Percentiles rank a stretch among this genome's conserved stretches.
These are phyloP conservation scores for Esox lucius DNA, from an alignment of 2,797 vertebrate species.

Conservation along the genomic window DNA sequence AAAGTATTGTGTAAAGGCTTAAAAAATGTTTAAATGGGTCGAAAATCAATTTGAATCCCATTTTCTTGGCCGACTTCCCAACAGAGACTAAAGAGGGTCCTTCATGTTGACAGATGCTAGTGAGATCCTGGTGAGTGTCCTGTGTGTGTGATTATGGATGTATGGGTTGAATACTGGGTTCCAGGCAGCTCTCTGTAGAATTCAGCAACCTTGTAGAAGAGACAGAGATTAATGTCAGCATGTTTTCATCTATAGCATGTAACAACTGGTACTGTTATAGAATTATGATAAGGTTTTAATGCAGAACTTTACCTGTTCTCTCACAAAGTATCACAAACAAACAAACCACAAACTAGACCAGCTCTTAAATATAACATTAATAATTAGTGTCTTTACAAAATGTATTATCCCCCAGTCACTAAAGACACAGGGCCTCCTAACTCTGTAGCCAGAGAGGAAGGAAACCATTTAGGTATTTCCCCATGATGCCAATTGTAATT, in stretches of 20 bases:
- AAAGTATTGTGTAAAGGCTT: conserved; percentile 54
- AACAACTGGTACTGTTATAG: not conserved
- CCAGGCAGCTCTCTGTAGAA: conserved; percentile 37
- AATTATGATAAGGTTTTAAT: not conserved
- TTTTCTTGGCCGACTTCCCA: conserved; percentile 34
- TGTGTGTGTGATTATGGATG: conserved; percentile 23
- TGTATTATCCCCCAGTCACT: too few species aligned
- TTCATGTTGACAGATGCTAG: conserved; percentile 32
- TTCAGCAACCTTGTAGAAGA: conserved; percentile 46
- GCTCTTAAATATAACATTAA: not conserved
- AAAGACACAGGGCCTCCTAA: too few species aligned
- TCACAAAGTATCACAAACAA: not conserved
- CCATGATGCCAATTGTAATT: too few species aligned
- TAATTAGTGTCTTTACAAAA: too few species aligned
- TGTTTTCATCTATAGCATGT: not conserved
- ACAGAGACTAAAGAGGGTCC: conserved; percentile 38
- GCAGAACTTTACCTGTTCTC: not conserved
- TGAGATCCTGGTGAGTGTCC: conserved; percentile 31
- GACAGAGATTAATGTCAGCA: conserved; percentile 10
- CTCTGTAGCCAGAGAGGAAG: too few species aligned
- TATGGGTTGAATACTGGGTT: conserved; percentile 34
- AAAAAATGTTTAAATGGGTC: conserved; percentile 25
- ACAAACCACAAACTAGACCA: not conserved
- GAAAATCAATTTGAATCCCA: conserved; percentile 42
- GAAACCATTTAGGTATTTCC: too few species aligned